Percentiles rank a stretch among this genome's conserved stretches.
These are phyloP conservation scores for Lepus oiostolus DNA, from an alignment of 2,797 vertebrate genomes.

Conservation along the genomic window DNA sequence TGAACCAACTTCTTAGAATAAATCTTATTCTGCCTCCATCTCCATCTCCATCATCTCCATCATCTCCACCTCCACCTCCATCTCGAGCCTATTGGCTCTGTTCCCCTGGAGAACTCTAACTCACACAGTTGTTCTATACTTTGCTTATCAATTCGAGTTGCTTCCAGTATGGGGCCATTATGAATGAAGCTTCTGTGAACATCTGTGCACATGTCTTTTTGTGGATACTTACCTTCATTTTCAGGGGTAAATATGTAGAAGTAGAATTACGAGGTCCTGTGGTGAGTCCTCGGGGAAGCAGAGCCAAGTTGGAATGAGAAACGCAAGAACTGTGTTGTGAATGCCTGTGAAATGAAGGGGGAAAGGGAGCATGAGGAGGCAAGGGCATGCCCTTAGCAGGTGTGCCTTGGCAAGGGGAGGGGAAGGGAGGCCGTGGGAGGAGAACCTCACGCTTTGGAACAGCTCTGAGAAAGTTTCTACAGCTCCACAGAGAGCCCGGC, in stretches of 20 bases:
- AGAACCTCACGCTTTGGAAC: neutral
- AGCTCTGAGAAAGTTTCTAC: neutral
- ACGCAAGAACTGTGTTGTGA: neutral
- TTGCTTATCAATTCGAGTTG: neutral
- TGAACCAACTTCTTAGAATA: neutral
- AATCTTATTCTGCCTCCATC: neutral
- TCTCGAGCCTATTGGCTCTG: neutral
- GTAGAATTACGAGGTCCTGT: neutral
- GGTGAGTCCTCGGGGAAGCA: neutral
- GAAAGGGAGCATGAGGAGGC: neutral
- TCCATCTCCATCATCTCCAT: too few relatives aligned
- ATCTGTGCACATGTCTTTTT: neutral
- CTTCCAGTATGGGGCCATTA: neutral
- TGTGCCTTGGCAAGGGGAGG: neutral
- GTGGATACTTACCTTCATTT: neutral
- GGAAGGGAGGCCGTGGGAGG: neutral
- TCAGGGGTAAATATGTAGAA: neutral
- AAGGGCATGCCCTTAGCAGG: neutral
- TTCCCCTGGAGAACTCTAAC: neutral
- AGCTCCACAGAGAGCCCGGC: neutral
- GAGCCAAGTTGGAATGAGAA: neutral
- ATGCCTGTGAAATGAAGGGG: neutral
- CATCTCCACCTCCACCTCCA: too few relatives aligned
- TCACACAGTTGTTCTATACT: neutral
- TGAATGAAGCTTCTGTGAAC: neutral